Conservation (phyloP, 53 echinoderm and acorn worm species). For the Patiria pectinifera region DNA sequence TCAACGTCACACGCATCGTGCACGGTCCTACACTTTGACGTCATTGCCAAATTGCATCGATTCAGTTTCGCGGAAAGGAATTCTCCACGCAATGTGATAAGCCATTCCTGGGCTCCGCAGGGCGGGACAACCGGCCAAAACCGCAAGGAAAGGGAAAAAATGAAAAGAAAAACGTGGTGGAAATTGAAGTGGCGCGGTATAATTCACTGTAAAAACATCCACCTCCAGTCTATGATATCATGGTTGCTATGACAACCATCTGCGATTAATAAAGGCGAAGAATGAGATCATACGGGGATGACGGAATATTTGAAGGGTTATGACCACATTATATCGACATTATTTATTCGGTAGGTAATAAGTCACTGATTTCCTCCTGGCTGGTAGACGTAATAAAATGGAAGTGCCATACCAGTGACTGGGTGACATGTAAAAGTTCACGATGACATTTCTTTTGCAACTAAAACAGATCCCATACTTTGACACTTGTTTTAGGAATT, state of each 20-base stretch:
- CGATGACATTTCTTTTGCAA: too few species aligned
- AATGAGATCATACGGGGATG: background rate
- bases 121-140: background rate
- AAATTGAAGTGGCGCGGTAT: background rate
- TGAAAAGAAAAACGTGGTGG: background rate
- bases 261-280: background rate
- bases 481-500: too few species aligned
- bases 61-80: conserved; percentile 40
- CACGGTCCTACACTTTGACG: conserved; percentile 22
- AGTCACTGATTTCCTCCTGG: background rate
- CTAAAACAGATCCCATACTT: too few species aligned
- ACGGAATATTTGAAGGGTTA: background rate
- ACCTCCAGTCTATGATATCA: background rate
- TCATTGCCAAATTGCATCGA: conserved; percentile 40
- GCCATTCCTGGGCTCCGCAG: background rate
- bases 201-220: conserved; percentile 13
- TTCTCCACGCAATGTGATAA: background rate
- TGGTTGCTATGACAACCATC: conserved; percentile 10
- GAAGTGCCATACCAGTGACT: too few species aligned
- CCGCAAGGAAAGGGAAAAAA: background rate
- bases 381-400: background rate
- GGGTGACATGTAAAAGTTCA: too few species aligned
- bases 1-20: background rate
- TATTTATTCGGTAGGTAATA: background rate
- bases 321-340: background rate